A percentile compares a stretch with the other conserved stretches of the same genome.
Evolutionary conservation across 1,140 invertebrate genomes (phyloP).

Genomic region (Neodiprion pinetum): DNA sequence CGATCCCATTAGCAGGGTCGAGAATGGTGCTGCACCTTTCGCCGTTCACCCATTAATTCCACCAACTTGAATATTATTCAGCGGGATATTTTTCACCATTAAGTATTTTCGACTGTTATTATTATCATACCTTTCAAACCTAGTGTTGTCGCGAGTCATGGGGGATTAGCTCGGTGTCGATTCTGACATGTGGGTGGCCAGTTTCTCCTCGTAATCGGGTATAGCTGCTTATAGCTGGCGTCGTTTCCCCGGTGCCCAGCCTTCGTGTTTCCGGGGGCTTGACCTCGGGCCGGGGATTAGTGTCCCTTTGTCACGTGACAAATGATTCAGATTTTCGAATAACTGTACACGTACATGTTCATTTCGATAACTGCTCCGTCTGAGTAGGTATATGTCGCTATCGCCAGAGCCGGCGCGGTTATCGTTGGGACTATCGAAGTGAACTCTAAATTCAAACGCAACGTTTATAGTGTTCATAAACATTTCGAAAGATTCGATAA

Average conservation of each 20-base stretch:
- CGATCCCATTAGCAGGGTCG: not conserved
- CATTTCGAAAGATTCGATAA: constrained; percentile 5
- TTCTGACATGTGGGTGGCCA: no score
- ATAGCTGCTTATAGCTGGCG: no score
- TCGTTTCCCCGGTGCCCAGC: no score
- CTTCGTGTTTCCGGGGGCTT: not conserved
- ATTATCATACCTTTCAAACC: no score
- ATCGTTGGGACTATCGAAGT: not conserved
- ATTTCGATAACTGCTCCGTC: not conserved
- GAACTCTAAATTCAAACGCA: not conserved
- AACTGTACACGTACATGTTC: not conserved
- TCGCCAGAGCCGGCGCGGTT: not conserved
- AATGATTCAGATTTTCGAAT: not conserved
- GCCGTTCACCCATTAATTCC: no score
- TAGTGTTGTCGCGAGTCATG: no score
- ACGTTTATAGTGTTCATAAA: constrained; percentile 3
- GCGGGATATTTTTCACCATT: no score
- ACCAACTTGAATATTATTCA: no score
- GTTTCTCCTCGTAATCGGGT: no score
- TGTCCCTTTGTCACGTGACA: not conserved
- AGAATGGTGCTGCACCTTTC: no score
- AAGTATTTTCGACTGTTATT: no score
- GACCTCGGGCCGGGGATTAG: not conserved
- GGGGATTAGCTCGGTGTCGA: no score
- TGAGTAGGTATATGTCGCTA: not conserved